phyloP scores from a whole-genome alignment of 2,797 vertebrate species.

The Lutjanus argentimaculatus region DNA sequence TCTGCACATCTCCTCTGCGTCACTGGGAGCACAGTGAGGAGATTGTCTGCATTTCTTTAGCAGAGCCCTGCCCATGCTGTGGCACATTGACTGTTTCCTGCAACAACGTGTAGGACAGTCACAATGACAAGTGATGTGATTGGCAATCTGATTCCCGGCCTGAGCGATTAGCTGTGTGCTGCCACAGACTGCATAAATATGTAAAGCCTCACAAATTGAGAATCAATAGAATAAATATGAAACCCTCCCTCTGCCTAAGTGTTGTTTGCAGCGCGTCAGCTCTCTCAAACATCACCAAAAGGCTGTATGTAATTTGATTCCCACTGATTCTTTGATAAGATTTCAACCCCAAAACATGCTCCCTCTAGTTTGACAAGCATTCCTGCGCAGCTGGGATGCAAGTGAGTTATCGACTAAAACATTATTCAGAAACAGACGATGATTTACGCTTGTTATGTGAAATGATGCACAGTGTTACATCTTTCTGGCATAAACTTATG shows the following conservation, averaged over 20 bases:
- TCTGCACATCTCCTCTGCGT: slow-evolving; percentile 58
- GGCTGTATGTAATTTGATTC: slow-evolving; percentile 35
- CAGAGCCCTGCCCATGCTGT: slow-evolving; percentile 8
- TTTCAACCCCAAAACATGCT: slow-evolving; percentile 38
- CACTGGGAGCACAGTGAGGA: slow-evolving; percentile 37
- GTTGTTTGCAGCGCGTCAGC: slow-evolving; percentile 40
- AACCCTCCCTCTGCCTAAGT: slow-evolving; percentile 48
- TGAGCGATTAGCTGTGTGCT: slow-evolving; percentile 40
- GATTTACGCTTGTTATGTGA: slow-evolving; percentile 28
- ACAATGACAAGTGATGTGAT: slow-evolving; percentile 54
- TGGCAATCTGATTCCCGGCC: slow-evolving; percentile 60
- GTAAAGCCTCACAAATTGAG: slow-evolving; percentile 57
- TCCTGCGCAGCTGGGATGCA: slow-evolving; percentile 21
- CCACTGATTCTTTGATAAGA: slow-evolving; percentile 50
- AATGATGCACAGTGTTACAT: slow-evolving; percentile 18
- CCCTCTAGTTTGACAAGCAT: slow-evolving; percentile 12
- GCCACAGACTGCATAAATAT: slow-evolving; percentile 43
- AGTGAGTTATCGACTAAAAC: slow-evolving; percentile 17
- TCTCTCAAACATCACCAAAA: slow-evolving; percentile 26
- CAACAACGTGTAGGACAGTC: slow-evolving; percentile 21
- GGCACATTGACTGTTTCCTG: slow-evolving; percentile 28
- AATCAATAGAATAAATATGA: slow-evolving; percentile 55
- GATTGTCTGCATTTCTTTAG: slow-evolving; percentile 41
- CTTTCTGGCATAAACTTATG: background rate
- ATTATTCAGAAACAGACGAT: slow-evolving; percentile 20